Percentiles rank a stretch among this genome's conserved stretches.
Conservation (phyloP, 2,797 vertebrate species). For the Carapus acus region DNA sequence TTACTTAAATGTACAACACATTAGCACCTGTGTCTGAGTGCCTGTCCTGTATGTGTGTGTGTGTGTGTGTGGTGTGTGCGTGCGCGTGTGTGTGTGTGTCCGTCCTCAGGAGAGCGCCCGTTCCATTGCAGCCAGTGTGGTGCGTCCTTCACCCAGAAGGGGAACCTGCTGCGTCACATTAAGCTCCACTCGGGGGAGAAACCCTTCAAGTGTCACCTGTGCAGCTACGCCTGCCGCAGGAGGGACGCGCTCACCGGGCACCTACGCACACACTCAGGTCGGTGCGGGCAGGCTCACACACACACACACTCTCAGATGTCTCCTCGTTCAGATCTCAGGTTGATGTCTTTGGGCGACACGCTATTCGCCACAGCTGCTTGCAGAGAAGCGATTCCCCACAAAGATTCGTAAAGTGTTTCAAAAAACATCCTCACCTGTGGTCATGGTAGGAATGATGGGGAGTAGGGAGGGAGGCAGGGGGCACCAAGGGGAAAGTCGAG, state of each 20-base stretch:
- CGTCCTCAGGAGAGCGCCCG: conserved; percentile 85
- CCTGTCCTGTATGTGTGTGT: conserved; percentile 7
- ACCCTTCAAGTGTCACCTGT: conserved; percentile 98
- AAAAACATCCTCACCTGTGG: conserved; percentile 3
- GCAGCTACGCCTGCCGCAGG: conserved; percentile 96
- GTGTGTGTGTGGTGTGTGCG: too few species aligned
- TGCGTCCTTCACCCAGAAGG: conserved; percentile 98
- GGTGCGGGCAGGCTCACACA: conserved; percentile 40
- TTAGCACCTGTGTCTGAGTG: too few species aligned
- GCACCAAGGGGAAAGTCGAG: conserved; percentile 48
- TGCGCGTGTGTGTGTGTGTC: conserved; percentile 22
- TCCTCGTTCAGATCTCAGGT: too few species aligned
- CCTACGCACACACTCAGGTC: conserved; percentile 95
- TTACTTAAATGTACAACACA: too few species aligned
- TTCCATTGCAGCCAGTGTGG: conserved; percentile 99
- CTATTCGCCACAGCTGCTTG: too few species aligned
- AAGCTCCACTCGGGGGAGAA: conserved; percentile 98
- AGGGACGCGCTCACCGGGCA: conserved; percentile 97
- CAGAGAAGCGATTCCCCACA: too few species aligned
- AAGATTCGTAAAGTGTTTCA: too few species aligned
- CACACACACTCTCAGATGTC: too few species aligned
- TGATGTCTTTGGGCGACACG: too few species aligned
- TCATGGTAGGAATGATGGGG: neutral
- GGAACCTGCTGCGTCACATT: conserved; percentile 96
- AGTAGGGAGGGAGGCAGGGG: conserved; percentile 1